These are phyloP conservation scores for Patiria pectinifera DNA, from an alignment of 53 echinoderm and acorn worm species.

Conservation along the genomic window DNA sequence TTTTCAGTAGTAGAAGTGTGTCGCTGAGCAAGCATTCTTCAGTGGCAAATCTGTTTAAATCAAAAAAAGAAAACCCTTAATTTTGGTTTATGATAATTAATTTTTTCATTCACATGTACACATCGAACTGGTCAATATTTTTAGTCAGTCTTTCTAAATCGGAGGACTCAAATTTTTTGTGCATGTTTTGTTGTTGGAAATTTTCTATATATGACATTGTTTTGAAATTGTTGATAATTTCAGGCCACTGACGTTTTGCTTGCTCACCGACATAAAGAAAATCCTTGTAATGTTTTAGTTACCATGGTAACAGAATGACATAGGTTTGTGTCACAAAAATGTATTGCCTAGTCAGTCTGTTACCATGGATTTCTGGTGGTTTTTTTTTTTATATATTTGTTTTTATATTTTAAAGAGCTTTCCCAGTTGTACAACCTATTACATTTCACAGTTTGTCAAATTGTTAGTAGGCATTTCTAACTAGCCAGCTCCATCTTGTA, in stretches of 20 bases:
- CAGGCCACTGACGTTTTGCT: neutral
- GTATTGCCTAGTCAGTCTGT: neutral
- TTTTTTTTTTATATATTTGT: neutral
- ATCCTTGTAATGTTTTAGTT: neutral
- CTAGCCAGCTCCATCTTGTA: too few relatives aligned
- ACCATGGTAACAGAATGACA: neutral
- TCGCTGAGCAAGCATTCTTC: slow-evolving; percentile 20
- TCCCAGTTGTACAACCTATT: neutral
- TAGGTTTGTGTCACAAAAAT: neutral
- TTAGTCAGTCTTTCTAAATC: neutral
- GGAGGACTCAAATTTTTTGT: neutral
- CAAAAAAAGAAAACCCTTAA: neutral
- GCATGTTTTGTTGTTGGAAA: neutral
- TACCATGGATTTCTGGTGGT: neutral
- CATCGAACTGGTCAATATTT: neutral
- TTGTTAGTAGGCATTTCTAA: too few relatives aligned
- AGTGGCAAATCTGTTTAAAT: neutral
- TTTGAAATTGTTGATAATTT: neutral
- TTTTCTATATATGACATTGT: neutral
- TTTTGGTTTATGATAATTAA: neutral
- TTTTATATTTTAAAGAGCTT: slow-evolving; percentile 12
- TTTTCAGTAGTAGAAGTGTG: neutral
- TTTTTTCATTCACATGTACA: neutral
- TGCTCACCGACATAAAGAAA: neutral
- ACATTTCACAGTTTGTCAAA: neutral